Base-by-base conservation (phyloP, 2,888 invertebrate genomes). In the Strigamia crassipes region DNA sequence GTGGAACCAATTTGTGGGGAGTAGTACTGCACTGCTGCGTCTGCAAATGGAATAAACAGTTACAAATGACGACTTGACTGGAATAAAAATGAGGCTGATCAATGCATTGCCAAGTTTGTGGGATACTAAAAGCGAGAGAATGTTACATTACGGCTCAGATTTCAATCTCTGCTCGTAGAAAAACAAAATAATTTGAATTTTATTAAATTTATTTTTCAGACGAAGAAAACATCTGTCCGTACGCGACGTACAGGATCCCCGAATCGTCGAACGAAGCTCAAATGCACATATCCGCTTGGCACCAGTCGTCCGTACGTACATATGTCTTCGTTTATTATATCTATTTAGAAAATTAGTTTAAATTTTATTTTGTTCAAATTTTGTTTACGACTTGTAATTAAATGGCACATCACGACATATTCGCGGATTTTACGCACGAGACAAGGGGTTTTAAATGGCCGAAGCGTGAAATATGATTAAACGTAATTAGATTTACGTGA, bases 201-300 rank as follows among this genome's bases (percentile, higher is more conserved):
- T 34, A 5, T 34, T 34, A 34, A 34, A 5, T 34, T 34, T 34
- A 5, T 34, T 34, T 46, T 15, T 15, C 42, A 46, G 82, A 46
- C 42, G 42, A 83, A 23, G 83, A 46, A 46, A 46, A 83, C 51
- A 82, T 83, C 56, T 82, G 79, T 38, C 83, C 83, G 15, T 83
- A 83, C 73, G 83, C 83, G 18, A 83, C 83, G 15, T 83, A 82
- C 61, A 31, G 82, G 77, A 80, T 83, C 38, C 82, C 83, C 12
- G 83, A 83, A 13, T 79, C 46, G 31, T 82, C 78, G n/a, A 78
- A 82, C 13, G 31, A 41, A 15, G 31, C 31, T 34, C 41, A 21
- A 38, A n/a, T 78, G 18, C 82, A 81, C 51, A 66, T 77, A 15
- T 46, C 81, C 21, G 41, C 81, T 23, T 82, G 82, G 82, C 81